Conservation (phyloP, 2,888 invertebrate genomes). For the Dryobotodes eremita region DNA sequence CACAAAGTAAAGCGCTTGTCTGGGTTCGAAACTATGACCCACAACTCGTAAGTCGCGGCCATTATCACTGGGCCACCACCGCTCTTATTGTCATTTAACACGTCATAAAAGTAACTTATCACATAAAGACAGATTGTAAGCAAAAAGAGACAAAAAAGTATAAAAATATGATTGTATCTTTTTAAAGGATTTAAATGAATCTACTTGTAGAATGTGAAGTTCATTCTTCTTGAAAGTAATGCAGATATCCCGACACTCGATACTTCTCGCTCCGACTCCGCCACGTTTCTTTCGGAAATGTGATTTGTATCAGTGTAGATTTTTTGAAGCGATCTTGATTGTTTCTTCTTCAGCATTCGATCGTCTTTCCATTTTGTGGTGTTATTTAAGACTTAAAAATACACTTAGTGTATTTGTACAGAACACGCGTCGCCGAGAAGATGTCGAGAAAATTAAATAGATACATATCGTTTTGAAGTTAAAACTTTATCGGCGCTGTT, state of each 20-base stretch:
- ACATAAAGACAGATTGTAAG: background rate
- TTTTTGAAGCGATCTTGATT: constrained; percentile 51
- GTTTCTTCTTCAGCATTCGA: constrained; percentile 26
- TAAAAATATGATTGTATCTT: too few species aligned
- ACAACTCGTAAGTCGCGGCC: too few species aligned
- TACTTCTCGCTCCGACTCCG: constrained; percentile 2
- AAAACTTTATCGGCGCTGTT: constrained; percentile 2
- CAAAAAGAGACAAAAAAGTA: background rate
- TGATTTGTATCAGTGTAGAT: constrained; percentile 52
- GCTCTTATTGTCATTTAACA: background rate
- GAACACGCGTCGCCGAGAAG: background rate
- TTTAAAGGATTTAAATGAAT: background rate
- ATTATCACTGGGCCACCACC: too few species aligned
- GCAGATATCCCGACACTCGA: constrained; percentile 24
- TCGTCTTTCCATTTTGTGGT: constrained; percentile 15
- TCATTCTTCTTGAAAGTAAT: constrained; percentile 22
- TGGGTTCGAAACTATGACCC: too few species aligned
- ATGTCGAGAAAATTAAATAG: background rate
- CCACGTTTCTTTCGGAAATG: constrained; percentile 54
- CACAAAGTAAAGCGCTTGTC: too few species aligned
- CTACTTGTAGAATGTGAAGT: constrained; percentile 18
- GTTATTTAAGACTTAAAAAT: too few species aligned
- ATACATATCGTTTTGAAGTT: background rate
- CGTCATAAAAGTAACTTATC: background rate
- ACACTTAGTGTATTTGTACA: constrained; percentile 11